These are phyloP conservation scores for Channa striata DNA, from an alignment of 2,797 vertebrate genomes.

Conservation along the genomic window DNA sequence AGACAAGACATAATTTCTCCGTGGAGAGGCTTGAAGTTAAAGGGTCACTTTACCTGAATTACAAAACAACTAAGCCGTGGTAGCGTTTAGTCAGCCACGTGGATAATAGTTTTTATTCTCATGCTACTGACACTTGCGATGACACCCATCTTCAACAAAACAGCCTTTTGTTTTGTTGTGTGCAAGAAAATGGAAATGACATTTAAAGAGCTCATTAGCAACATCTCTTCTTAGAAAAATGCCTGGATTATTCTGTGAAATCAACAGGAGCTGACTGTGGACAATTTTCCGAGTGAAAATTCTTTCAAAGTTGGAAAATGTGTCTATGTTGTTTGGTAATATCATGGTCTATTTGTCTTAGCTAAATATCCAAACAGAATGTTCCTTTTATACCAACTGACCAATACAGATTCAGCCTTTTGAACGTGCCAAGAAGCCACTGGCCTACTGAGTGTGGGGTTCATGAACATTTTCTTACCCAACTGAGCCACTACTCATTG, in stretches of 20 bases:
- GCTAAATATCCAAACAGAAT: too few relatives aligned
- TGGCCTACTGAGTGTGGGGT: too few relatives aligned
- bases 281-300: background rate
- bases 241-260: background rate
- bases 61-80: background rate
- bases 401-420: too few relatives aligned
- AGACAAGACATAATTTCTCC: constrained; percentile 2
- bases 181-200: constrained; percentile 3
- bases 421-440: too few relatives aligned
- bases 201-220: background rate
- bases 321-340: too few relatives aligned
- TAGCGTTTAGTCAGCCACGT: background rate
- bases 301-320: too few relatives aligned
- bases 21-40: background rate
- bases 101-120: constrained; percentile 8
- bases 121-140: background rate
- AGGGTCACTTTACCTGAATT: constrained; percentile 13
- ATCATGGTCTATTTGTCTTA: too few relatives aligned
- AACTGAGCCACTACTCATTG: too few relatives aligned
- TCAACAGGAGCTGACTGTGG: background rate
- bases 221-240: too few relatives aligned
- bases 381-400: too few relatives aligned
- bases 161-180: background rate
- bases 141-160: background rate
- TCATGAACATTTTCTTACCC: too few relatives aligned